Conservation (phyloP, 2,797 vertebrate species). For the Coranthus polyacanthus region DNA sequence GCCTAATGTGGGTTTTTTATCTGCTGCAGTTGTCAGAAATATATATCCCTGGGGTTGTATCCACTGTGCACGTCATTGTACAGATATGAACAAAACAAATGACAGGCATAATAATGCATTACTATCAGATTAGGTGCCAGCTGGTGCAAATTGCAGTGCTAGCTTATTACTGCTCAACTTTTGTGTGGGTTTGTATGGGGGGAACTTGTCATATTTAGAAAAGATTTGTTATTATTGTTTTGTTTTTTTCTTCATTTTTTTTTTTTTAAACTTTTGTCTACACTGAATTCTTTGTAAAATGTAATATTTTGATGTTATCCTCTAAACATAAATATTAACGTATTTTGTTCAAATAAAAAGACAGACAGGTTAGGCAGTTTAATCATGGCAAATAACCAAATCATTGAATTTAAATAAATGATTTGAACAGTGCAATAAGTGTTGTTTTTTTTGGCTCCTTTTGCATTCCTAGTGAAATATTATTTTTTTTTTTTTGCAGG, state of each 20-base stretch:
- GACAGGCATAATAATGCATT: constrained; percentile 70
- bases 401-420: no score
- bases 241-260: background rate
- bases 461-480: background rate
- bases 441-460: background rate
- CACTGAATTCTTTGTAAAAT: no score
- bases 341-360: background rate
- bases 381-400: no score
- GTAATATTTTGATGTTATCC: background rate
- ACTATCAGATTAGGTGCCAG: constrained; percentile 50
- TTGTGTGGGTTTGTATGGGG: constrained; percentile 40
- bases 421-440: no score
- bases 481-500: background rate
- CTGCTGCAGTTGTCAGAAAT: constrained; percentile 78
- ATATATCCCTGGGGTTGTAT: constrained; percentile 77
- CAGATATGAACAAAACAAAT: constrained; percentile 83
- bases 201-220: constrained; percentile 19
- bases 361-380: no score
- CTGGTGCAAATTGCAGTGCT: constrained; percentile 41
- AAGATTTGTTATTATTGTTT: no score
- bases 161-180: constrained; percentile 41
- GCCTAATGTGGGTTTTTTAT: constrained; percentile 78
- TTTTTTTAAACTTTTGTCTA: background rate
- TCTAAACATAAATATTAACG: background rate
- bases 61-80: constrained; percentile 75